phyloP scores from a whole-genome alignment of 2,888 invertebrate species.

The Itoplectis maculator region DNA sequence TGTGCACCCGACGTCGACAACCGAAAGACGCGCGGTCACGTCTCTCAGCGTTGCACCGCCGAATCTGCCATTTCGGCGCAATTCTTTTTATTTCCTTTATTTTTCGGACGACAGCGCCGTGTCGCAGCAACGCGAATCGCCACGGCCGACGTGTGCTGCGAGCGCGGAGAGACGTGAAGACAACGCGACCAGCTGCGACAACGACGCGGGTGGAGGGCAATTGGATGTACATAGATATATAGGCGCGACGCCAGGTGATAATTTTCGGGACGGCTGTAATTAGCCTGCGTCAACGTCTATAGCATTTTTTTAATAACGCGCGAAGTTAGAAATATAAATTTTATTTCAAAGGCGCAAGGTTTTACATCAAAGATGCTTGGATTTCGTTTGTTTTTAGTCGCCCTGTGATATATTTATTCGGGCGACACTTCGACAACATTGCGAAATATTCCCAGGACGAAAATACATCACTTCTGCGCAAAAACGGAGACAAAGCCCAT shows the following conservation, averaged over 20 bases:
- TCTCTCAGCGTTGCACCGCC: neutral
- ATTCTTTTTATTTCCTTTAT: neutral
- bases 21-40: neutral
- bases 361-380: no score
- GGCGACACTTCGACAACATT: no score
- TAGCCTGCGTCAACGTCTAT: no score
- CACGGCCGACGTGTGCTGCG: no score
- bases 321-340: neutral
- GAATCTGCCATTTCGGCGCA: constrained; percentile 10
- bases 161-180: neutral
- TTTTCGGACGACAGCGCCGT: neutral
- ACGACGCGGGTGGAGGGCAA: neutral
- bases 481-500: no score
- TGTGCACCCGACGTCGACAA: neutral
- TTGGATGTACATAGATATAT: constrained; percentile 1
- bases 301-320: no score
- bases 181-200: constrained; percentile 13
- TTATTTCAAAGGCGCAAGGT: no score
- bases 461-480: neutral
- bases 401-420: no score
- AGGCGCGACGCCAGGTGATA: neutral
- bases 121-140: neutral
- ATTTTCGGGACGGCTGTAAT: no score
- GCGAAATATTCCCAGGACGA: neutral
- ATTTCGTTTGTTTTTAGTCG: no score